These are phyloP conservation scores for Serranus cabrilla DNA, from an alignment of 2,797 vertebrate genomes.

Conservation along the genomic window DNA sequence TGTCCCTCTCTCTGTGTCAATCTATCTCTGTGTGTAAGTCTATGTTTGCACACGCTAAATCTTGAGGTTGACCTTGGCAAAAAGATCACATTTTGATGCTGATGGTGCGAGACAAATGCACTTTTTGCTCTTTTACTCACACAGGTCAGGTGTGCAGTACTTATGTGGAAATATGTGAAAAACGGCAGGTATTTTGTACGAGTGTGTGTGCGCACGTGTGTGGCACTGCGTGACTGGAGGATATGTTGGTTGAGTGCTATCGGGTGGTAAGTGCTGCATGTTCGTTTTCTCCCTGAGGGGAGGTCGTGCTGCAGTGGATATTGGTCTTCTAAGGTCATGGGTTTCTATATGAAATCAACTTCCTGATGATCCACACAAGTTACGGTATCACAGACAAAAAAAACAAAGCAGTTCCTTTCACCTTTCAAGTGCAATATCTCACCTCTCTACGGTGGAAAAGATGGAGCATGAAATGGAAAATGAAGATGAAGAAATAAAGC, in stretches of 20 bases:
- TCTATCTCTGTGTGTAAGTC: slow-evolving; percentile 1
- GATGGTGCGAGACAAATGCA: slow-evolving; percentile 62
- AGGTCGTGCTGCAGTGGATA: slow-evolving; percentile 48
- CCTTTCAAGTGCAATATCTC: slow-evolving; percentile 21
- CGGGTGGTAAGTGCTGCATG: slow-evolving; percentile 78
- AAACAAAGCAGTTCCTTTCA: slow-evolving; percentile 22
- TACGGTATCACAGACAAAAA: slow-evolving; percentile 32
- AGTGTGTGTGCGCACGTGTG: background rate
- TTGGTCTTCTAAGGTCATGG: slow-evolving; percentile 57
- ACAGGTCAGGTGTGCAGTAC: background rate
- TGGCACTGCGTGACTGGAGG: slow-evolving; percentile 42
- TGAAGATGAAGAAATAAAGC: background rate
- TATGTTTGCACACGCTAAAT: slow-evolving; percentile 31
- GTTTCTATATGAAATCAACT: slow-evolving; percentile 52
- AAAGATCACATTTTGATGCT: slow-evolving; percentile 62
- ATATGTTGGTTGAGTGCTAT: slow-evolving; percentile 70
- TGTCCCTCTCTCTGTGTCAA: too few species aligned
- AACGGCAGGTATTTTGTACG: background rate
- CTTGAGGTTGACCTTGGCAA: slow-evolving; percentile 64
- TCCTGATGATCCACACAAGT: slow-evolving; percentile 30
- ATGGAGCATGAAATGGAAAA: slow-evolving; percentile 19
- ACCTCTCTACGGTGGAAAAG: slow-evolving; percentile 17
- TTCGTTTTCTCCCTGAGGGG: slow-evolving; percentile 47
- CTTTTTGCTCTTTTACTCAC: slow-evolving; percentile 57
- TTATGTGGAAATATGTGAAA: slow-evolving; percentile 32